Percentiles rank a stretch among this genome's conserved stretches.
Conservation (phyloP, 2,797 vertebrate species). For the Rhodeus uyekii region DNA sequence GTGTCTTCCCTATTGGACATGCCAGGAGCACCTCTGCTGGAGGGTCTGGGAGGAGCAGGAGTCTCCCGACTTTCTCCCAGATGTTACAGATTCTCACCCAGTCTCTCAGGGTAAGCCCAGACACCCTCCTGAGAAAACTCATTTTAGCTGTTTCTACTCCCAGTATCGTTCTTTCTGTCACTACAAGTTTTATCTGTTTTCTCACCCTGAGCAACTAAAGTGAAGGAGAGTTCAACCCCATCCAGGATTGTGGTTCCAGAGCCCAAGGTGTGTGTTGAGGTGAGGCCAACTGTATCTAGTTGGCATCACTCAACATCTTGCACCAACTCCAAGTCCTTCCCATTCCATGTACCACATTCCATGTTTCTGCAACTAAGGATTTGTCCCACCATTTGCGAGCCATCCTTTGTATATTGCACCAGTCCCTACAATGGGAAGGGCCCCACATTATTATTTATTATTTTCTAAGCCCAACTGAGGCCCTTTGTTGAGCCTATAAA, state of each 20-base stretch:
- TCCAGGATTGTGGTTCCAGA: conserved; percentile 7
- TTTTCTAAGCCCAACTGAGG: not conserved
- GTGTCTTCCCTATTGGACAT: not conserved
- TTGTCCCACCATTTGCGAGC: not conserved
- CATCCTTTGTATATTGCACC: not conserved
- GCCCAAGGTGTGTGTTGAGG: not conserved
- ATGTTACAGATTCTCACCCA: not conserved
- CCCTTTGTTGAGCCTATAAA: not conserved
- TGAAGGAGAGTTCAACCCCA: not conserved
- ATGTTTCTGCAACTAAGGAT: not conserved
- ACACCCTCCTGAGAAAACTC: not conserved
- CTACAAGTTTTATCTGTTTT: too few relatives aligned
- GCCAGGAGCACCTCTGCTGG: not conserved
- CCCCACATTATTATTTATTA: not conserved
- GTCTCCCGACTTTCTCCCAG: not conserved
- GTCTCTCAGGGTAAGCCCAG: not conserved
- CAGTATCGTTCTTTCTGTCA: not conserved
- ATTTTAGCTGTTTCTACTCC: not conserved
- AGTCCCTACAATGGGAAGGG: not conserved
- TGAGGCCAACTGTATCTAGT: not conserved
- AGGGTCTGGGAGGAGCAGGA: not conserved
- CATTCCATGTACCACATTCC: not conserved
- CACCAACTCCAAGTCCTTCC: not conserved
- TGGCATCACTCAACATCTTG: not conserved
- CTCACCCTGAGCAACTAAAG: not conserved